phyloP scores from a whole-genome alignment of 2,113 vertebrate genomes.

The Eurypyga helias region DNA sequence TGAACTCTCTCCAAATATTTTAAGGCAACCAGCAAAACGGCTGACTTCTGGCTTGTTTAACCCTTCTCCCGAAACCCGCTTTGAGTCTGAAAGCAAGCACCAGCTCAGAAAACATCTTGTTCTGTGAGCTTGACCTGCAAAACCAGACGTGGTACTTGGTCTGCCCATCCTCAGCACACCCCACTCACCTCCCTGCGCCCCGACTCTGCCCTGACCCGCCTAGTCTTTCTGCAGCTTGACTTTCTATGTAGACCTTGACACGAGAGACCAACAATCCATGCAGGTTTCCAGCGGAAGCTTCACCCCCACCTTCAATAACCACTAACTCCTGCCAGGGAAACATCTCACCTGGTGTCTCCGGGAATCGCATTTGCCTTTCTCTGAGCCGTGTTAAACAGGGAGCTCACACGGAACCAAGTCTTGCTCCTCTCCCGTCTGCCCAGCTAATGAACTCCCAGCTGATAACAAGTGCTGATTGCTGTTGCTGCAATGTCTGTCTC shows the following conservation, averaged over 20 bases:
- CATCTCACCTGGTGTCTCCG: neutral
- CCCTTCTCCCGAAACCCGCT: neutral
- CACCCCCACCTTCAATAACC: neutral
- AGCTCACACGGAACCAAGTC: neutral
- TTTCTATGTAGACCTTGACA: neutral
- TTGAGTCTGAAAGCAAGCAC: neutral
- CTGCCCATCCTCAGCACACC: neutral
- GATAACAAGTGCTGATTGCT: neutral
- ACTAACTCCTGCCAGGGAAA: neutral
- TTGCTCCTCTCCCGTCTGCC: neutral
- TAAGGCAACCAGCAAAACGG: neutral
- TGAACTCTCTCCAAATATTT: conserved; percentile 41
- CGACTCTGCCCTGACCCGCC: neutral
- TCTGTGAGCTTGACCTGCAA: neutral
- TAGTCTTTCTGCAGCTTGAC: neutral
- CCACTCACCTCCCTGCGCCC: neutral
- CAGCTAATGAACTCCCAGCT: conserved; percentile 32
- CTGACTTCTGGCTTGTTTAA: neutral
- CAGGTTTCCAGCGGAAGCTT: neutral
- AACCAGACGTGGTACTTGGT: neutral
- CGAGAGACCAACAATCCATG: rapidly evolving
- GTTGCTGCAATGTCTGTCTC: neutral
- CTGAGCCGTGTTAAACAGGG: neutral
- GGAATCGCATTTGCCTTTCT: neutral
- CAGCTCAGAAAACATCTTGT: neutral